Conservation (phyloP, 2,113 vertebrate species). For the Indicator indicator region DNA sequence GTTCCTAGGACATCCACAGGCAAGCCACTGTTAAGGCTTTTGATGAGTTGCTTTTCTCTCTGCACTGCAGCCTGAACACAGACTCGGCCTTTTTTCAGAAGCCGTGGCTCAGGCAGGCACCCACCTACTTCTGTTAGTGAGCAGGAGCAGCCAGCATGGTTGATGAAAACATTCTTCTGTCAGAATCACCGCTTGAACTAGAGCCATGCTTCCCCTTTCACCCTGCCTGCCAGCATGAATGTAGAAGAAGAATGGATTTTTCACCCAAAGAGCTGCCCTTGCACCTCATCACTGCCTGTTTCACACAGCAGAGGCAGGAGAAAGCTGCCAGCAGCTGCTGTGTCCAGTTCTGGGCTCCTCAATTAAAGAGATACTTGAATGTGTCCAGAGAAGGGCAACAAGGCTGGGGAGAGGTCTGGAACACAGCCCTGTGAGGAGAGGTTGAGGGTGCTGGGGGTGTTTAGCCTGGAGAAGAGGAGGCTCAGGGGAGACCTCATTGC, state of each 20-base stretch:
- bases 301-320: background rate
- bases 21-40: background rate
- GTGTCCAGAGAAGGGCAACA: too few relatives aligned
- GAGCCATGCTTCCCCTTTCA: background rate
- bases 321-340: rapidly evolving
- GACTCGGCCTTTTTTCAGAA: background rate
- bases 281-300: background rate
- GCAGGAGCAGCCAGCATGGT: background rate
- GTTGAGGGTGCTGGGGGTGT: too few relatives aligned
- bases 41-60: constrained; percentile 13
- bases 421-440: too few relatives aligned
- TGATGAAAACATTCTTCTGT: background rate
- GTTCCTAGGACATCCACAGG: background rate
- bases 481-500: too few relatives aligned
- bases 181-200: background rate
- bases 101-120: background rate
- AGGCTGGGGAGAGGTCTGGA: too few relatives aligned
- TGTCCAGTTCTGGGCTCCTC: too few relatives aligned
- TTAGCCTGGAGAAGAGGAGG: too few relatives aligned
- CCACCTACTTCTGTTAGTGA: background rate
- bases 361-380: too few relatives aligned
- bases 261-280: background rate
- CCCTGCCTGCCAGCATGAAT: background rate
- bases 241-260: background rate
- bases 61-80: background rate